Base-by-base conservation (phyloP, 2,797 vertebrate genomes). In the Pelobates cultripes region DNA sequence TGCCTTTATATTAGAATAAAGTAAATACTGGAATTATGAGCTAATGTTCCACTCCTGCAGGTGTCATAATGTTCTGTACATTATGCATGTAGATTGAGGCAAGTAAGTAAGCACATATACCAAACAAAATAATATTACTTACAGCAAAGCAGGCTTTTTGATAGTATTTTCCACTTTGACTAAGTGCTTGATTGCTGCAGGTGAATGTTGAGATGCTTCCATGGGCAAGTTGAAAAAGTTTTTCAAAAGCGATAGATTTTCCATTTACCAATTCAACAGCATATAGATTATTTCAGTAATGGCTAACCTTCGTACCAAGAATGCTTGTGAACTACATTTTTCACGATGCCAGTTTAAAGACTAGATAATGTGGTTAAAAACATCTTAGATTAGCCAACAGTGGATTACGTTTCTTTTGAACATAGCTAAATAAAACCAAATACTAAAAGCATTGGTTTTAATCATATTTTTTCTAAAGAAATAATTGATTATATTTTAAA, bases 51-150 rank as follows among this genome's bases (percentile, higher is more conserved):
- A 15, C 70, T 86, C 66, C 77, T 85, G 78, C 85, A 89, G 86
- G 78, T 88, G 84, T 85, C 86, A 90, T 73, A 82, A 86, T 86
- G 73, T 85, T 79, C 73, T 81, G 41, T 85, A 68, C 79, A 83
- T 90, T 88, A 87, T 14, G 84, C 86, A 88, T 87, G 82, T 84
- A 88, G 83, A 90, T 90, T 89, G 86, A 74, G 77, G 85, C 84
- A 84, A 72, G 64, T 40, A 80, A 84, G 82, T 84, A 87, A 87
- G 85, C 81, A 83, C 81, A 85, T 40, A 77, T 60, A 83, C 75
- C 83, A 42, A 84, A 81, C 45, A 77, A 66, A 86, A 64, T 84
- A 87, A 70, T 83, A 86, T 55, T 66, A 79, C 60, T 85, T 89
- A 78, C 55, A 83, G 51, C 47, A 86, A 82, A 73, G 57, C 3